phyloP scores from a whole-genome alignment of 64 coral and sea anemone species.

The Orbicella faveolata region DNA sequence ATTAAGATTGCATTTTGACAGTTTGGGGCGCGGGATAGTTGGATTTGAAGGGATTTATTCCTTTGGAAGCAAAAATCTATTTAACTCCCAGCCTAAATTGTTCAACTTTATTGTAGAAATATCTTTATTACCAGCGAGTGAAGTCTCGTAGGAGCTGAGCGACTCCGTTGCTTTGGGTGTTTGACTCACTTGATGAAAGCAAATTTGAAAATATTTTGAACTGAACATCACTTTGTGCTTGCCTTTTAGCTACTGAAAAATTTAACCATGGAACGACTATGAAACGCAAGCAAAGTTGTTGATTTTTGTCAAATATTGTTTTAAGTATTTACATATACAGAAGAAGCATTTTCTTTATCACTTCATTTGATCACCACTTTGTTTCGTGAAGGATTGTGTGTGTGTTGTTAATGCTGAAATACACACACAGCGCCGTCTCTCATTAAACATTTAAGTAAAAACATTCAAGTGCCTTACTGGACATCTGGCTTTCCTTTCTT shows the following conservation, averaged over 20 bases:
- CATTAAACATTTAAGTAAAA: too few relatives aligned
- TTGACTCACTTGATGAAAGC: background rate
- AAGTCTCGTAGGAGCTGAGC: background rate
- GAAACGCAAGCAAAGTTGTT: background rate
- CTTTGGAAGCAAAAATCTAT: background rate
- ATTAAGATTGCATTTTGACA: background rate
- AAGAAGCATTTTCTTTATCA: too few relatives aligned
- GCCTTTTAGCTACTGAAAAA: background rate
- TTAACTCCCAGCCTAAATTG: background rate
- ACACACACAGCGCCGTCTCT: too few relatives aligned
- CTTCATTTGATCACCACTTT: too few relatives aligned
- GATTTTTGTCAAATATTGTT: background rate
- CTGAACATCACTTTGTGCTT: background rate
- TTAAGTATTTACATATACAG: too few relatives aligned
- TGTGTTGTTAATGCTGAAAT: too few relatives aligned
- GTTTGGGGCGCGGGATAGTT: conserved; percentile 9
- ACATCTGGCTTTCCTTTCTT: too few relatives aligned
- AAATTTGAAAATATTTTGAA: background rate
- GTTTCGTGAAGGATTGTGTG: too few relatives aligned
- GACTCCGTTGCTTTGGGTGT: background rate
- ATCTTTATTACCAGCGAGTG: background rate
- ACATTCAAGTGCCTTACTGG: too few relatives aligned
- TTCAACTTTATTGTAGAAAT: background rate
- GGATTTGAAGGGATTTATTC: background rate
- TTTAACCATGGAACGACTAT: background rate